phyloP scores from a whole-genome alignment of 2,888 invertebrate genomes.

The Tinea semifulvella region DNA sequence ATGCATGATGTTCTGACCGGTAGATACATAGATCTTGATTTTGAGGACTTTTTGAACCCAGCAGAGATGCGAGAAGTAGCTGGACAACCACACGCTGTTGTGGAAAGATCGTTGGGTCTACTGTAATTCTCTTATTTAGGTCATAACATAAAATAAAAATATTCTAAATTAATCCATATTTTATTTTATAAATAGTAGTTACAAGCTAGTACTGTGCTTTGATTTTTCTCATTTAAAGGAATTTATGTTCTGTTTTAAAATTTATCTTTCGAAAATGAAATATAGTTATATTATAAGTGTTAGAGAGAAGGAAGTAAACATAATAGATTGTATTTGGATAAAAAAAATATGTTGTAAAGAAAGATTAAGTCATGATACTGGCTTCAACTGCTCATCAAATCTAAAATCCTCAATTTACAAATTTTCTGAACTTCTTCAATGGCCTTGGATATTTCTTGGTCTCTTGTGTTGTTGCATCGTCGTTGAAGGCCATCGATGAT shows the following conservation, averaged over 20 bases:
- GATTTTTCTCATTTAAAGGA: no score
- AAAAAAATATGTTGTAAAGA: no score
- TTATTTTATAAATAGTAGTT: neutral
- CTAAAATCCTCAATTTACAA: conserved; percentile 65
- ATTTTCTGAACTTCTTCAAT: conserved; percentile 76
- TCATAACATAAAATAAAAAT: neutral
- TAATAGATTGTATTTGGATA: no score
- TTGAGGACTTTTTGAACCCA: conserved; percentile 79
- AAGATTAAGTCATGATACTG: no score
- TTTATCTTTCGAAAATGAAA: no score
- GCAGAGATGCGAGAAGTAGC: conserved; percentile 77
- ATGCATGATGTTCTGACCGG: conserved; percentile 79
- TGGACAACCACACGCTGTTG: conserved; percentile 83
- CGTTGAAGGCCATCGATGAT: conserved; percentile 65
- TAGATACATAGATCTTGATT: conserved; percentile 77
- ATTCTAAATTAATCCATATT: neutral
- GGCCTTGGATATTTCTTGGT: conserved; percentile 64
- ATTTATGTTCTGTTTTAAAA: no score
- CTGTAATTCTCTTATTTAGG: conserved; percentile 26
- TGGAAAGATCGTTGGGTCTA: conserved; percentile 78
- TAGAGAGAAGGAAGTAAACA: no score
- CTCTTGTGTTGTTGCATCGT: conserved; percentile 59
- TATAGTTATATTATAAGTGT: no score
- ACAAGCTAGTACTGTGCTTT: conserved; percentile 18
- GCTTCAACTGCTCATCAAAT: conserved; percentile 52